These are phyloP conservation scores for Bhutanitis thaidina DNA, from an alignment of 2,888 invertebrate genomes.

Conservation along the genomic window DNA sequence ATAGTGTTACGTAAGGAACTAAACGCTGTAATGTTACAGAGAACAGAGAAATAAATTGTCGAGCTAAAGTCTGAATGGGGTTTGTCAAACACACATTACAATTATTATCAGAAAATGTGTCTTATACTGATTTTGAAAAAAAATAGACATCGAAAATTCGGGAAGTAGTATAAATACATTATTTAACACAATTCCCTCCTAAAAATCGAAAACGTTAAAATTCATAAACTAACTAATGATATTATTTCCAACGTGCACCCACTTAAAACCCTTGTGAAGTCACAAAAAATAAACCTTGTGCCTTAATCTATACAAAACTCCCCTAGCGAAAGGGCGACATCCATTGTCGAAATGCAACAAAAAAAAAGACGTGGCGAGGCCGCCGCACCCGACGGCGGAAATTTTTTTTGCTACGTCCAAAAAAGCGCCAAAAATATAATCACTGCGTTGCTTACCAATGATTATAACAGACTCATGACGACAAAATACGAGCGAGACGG, in stretches of 20 bases:
- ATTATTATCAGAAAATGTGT: too few relatives aligned
- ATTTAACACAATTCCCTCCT: too few relatives aligned
- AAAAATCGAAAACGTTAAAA: not conserved
- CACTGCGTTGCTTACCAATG: slow-evolving; percentile 56
- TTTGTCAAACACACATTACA: too few relatives aligned
- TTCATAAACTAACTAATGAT: not conserved
- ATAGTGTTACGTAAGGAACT: slow-evolving; percentile 5
- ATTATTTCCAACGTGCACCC: slow-evolving; percentile 3
- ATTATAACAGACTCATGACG: slow-evolving; percentile 38
- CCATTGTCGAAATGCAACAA: slow-evolving; percentile 55
- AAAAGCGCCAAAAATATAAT: slow-evolving; percentile 51
- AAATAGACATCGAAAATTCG: too few relatives aligned
- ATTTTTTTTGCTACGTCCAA: slow-evolving; percentile 42
- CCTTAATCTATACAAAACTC: slow-evolving; percentile 45
- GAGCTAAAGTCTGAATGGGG: slow-evolving; percentile 1
- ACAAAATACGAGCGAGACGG: slow-evolving; percentile 36
- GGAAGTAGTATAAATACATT: too few relatives aligned
- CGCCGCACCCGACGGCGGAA: slow-evolving; percentile 30
- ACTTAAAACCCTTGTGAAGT: slow-evolving; percentile 23
- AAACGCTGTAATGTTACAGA: not conserved
- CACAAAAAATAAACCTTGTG: slow-evolving; percentile 32
- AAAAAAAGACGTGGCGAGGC: slow-evolving; percentile 42
- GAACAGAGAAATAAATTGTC: slow-evolving; percentile 12
- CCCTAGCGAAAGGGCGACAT: slow-evolving; percentile 55
- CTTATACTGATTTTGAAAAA: too few relatives aligned